Percentiles rank a stretch among this genome's conserved stretches.
Evolutionary conservation across 2,797 vertebrate species (phyloP).

Genomic region (Linurgus olivaceus): DNA sequence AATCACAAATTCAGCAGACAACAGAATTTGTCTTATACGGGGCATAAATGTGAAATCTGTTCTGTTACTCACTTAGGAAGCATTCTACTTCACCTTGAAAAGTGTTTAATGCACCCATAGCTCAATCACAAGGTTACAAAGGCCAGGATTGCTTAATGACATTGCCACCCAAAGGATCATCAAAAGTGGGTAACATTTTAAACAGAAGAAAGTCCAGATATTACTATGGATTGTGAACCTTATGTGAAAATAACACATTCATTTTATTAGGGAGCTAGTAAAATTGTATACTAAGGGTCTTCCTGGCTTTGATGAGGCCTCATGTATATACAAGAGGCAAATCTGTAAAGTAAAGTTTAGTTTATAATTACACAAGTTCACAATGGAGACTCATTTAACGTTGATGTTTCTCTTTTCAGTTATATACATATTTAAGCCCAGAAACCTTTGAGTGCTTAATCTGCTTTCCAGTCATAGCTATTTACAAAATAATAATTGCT

Average conservation of each 20-base stretch:
- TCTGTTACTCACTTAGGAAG: neutral
- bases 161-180: neutral
- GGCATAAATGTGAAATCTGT: neutral
- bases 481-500: neutral
- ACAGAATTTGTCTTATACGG: neutral
- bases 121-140: neutral
- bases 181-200: neutral
- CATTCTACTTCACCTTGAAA: neutral
- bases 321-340: neutral
- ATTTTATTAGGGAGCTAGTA: neutral
- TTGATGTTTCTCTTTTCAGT: neutral
- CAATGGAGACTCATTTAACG: neutral
- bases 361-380: neutral
- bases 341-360: neutral
- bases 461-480: neutral
- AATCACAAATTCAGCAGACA: neutral
- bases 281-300: neutral
- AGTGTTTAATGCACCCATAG: neutral
- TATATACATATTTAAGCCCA: neutral
- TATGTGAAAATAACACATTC: neutral
- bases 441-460: neutral
- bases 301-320: neutral
- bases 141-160: neutral
- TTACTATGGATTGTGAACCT: neutral
- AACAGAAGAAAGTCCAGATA: neutral